Base-by-base conservation (phyloP, 1,140 invertebrate genomes). In the Drosophila bocqueti region DNA sequence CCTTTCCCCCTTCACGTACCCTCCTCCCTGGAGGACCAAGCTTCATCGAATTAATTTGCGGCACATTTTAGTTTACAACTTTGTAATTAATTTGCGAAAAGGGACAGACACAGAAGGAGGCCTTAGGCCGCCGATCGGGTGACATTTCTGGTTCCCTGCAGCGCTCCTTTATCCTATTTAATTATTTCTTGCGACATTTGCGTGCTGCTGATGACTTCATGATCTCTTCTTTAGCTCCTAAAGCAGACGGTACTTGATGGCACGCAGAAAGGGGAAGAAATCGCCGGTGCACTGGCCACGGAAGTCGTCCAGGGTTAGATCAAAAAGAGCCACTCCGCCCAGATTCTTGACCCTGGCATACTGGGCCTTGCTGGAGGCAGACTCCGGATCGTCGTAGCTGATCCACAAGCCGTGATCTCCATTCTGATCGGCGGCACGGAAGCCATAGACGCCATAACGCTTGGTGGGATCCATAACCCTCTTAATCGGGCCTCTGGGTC, bases 301-400 rank as follows among this genome's bases (percentile, higher is more conserved):
- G 93, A 97, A 97, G 82, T 98, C 97, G 61, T 98, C 97, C 83
- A 96, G 93, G 1, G 96, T 96, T 2, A 98, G 83, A 78, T 98
- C 97, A 64, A 95, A 95, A 11, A 98, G 93, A 4, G 97, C 97
- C 3, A 97, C 94, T 31, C 97, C 97, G 21, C 97, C 97, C 4
- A 97, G 95, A 46, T 95, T 95, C 89, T 96, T 96, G 2, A 94
- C 94, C 69, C 95, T 93, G 6, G 95, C 96, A 89, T 96, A 98
- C 3, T 94, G 91, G 0, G 97, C 96, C 89, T 99, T 99, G 66
- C 96, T 95, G 34, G 95, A 95, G 24, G 97, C 96, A 1, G 97
- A 98, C 61, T 97, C 96, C 0, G 96, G 95, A 92, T 99, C 97
- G 78, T 99, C 98, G 87, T 97, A 99, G 52, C 96, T 96, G 0